Conservation (phyloP, 1,140 invertebrate species). For the Aplysia californica region DNA sequence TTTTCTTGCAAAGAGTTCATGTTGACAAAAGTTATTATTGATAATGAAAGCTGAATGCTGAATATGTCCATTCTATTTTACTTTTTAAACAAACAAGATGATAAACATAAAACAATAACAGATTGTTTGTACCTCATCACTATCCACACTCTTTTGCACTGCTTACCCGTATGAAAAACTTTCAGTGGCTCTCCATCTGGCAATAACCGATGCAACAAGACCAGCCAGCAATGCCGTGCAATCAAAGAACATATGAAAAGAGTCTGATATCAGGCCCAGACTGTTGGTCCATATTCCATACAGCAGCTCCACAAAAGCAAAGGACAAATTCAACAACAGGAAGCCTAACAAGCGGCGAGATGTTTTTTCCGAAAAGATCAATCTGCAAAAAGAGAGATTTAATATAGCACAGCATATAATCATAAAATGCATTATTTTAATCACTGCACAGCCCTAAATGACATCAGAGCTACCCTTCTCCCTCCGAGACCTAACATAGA, state of each 20-base stretch:
- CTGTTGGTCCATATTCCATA: conserved; percentile 98
- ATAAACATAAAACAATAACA: too few species aligned
- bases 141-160: too few species aligned
- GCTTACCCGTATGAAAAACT: conserved; percentile 92
- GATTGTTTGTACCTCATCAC: too few species aligned
- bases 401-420: not conserved
- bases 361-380: conserved; percentile 92
- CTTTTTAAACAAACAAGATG: too few species aligned
- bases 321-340: conserved; percentile 89
- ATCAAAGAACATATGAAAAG: conserved; percentile 99
- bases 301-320: conserved; percentile 92
- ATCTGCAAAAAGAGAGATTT: conserved; percentile 65
- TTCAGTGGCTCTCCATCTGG: conserved; percentile 91
- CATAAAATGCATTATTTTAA: not conserved
- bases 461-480: too few species aligned
- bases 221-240: conserved; percentile 95
- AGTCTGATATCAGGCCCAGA: conserved; percentile 93
- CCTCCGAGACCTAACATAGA: too few species aligned
- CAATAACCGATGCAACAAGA: conserved; percentile 87
- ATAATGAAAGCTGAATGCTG: too few species aligned
- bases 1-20: too few species aligned
- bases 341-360: conserved; percentile 97
- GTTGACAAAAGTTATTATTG: too few species aligned
- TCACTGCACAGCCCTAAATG: too few species aligned
- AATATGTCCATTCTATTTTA: too few species aligned